A percentile compares a stretch with the other conserved stretches of the same genome.
These are phyloP conservation scores for Mamestra brassicae DNA, from an alignment of 2,888 invertebrate species.

Conservation along the genomic window DNA sequence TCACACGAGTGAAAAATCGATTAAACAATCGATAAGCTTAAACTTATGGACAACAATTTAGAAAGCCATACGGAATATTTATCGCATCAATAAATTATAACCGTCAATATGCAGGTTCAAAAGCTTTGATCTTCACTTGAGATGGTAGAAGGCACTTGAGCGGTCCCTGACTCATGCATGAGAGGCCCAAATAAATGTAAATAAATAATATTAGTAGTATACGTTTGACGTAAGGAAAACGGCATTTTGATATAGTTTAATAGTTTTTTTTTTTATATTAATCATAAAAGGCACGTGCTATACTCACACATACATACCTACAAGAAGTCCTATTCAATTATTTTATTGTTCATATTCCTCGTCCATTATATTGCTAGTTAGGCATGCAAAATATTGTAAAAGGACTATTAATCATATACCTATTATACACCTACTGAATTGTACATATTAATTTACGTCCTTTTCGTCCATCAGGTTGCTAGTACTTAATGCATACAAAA, in stretches of 20 bases:
- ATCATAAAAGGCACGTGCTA: slow-evolving; percentile 6
- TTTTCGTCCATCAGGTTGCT: background rate
- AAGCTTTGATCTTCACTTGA: slow-evolving; percentile 60
- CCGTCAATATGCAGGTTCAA: slow-evolving; percentile 48
- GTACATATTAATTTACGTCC: background rate
- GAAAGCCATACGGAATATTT: slow-evolving; percentile 55
- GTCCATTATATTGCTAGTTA: too few relatives aligned
- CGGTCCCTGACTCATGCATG: slow-evolving; percentile 24
- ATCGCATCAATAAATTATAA: slow-evolving; percentile 57
- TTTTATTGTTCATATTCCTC: background rate
- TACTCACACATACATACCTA: background rate
- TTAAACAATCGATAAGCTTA: slow-evolving; percentile 43
- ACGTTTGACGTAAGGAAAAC: slow-evolving; percentile 10
- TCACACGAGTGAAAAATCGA: slow-evolving; percentile 25
- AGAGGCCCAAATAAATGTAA: slow-evolving; percentile 37
- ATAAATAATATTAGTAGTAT: background rate
- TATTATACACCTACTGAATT: background rate
- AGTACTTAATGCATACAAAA: background rate
- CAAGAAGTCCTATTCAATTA: background rate
- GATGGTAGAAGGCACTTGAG: slow-evolving; percentile 56
- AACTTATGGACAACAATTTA: slow-evolving; percentile 37
- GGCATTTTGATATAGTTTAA: background rate
- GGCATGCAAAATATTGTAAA: too few relatives aligned
- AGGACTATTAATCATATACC: slow-evolving; percentile 11
- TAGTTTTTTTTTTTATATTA: slow-evolving; percentile 8